Base-by-base conservation (phyloP, 37 sponge, comb jelly and placozoan genomes). In the Spongilla lacustris region DNA sequence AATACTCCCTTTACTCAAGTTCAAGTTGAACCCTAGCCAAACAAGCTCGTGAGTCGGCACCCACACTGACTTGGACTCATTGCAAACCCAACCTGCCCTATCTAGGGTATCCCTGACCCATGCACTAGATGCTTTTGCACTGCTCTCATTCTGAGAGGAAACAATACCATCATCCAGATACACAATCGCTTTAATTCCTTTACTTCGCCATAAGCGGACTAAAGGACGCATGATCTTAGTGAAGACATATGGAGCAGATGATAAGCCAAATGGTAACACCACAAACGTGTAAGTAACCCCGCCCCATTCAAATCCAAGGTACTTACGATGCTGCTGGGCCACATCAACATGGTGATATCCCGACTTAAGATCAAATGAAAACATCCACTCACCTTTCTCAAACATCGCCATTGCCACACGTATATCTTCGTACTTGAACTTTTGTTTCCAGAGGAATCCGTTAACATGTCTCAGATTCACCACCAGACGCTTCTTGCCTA, bases 161-260 rank as follows among this genome's bases (percentile, higher is more conserved):
- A 34, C 35, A 32, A 81, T 68, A 31, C 84, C 84, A 74, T 87
- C 88, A 73, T 87, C 85, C 22, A 84, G 58, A 66, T 84, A 84
- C 36, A 84, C 22, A 19, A 84, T 75, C 2, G 31, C 36, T 26
- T 32, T 26, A 14, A 75, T 29, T 28, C 77, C 85, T 24, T 34
- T 36, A 8, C 17, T 35, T 41, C 34, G 31, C 77, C 67, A 50
- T 9, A n/a, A 37, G 25, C 67, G 68, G 8, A 76, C 27, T 50
- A 76, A 12, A 10, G 69, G 76, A 33, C 69, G 35, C 46, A 77
- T 27, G 17, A 76, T 29, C 37, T 85, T 85, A 2, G 85, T 85
- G 37, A 85, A 85, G 6, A 29, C 26, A 70, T 33, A 85, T 9
- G 77, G 66, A 34, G 85, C 84, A 68, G 37, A 50, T 38, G 27